Evolutionary conservation across 2,888 invertebrate species (phyloP).

Genomic region (Noctuana brunneofusca): DNA sequence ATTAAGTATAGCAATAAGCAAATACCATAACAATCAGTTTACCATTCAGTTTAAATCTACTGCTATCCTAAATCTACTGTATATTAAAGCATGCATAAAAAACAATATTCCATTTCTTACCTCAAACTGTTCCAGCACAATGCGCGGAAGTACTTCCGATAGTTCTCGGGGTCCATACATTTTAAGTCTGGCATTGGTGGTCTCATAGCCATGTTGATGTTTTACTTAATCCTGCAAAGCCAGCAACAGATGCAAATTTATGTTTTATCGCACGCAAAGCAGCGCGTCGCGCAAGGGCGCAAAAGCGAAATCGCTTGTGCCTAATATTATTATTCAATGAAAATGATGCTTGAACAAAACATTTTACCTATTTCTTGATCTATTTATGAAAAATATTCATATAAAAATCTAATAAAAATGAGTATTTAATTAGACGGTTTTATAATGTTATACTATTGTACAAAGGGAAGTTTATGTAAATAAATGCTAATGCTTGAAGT

Average conservation of each 20-base stretch:
- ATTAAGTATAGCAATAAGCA: no score
- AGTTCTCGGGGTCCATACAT: conserved; percentile 76
- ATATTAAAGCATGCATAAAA: not conserved
- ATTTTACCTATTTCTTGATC: not conserved
- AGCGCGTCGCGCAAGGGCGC: conserved; percentile 24
- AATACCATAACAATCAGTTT: no score
- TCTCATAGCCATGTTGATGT: conserved; percentile 52
- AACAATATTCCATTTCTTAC: not conserved
- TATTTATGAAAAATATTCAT: no score
- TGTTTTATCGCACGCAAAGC: conserved; percentile 21
- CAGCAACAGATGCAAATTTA: conserved; percentile 20
- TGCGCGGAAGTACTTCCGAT: conserved; percentile 65
- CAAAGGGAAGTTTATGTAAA: not conserved
- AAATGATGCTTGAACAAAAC: not conserved
- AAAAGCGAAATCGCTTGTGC: conserved; percentile 14
- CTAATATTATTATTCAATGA: not conserved
- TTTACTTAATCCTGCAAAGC: conserved; percentile 29
- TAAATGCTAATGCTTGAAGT: not conserved
- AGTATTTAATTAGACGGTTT: not conserved
- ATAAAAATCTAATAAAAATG: no score
- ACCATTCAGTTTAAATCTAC: no score
- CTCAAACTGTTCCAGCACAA: conserved; percentile 68
- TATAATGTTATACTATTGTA: not conserved
- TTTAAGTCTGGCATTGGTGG: conserved; percentile 65
- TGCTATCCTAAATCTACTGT: no score